Conservation (phyloP, 2,888 invertebrate species). For the Hipparchia semele region DNA sequence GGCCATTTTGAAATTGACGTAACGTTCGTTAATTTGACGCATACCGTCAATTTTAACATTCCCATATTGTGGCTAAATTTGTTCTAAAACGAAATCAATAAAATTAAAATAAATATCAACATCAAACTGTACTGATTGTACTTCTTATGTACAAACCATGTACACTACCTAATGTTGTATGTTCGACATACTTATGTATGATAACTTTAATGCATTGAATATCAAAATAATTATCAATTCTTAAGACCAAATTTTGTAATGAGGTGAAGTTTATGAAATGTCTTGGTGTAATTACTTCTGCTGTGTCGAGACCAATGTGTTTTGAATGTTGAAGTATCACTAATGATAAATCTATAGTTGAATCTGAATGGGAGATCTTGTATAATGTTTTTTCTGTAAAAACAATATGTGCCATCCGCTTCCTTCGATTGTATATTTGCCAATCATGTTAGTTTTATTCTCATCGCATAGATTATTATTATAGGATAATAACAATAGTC, state of each 20-base stretch:
- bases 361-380: constrained; percentile 58
- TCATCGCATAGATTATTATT: constrained; percentile 50
- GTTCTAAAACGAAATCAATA: constrained; percentile 64
- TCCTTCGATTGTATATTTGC: constrained; percentile 71
- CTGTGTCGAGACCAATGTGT: constrained; percentile 56
- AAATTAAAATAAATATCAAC: constrained; percentile 45
- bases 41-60: constrained; percentile 31
- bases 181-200: constrained; percentile 45
- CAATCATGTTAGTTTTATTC: constrained; percentile 46
- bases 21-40: constrained; percentile 16
- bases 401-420: constrained; percentile 77
- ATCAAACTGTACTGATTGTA: constrained; percentile 70
- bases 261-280: constrained; percentile 35
- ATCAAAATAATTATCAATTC: constrained; percentile 52
- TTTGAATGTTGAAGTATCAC: constrained; percentile 49
- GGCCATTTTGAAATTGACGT: constrained; percentile 23
- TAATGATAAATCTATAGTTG: constrained; percentile 45
- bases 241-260: constrained; percentile 70
- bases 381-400: constrained; percentile 57
- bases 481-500: constrained; percentile 43
- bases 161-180: constrained; percentile 51
- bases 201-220: constrained; percentile 47
- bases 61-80: constrained; percentile 69
- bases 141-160: constrained; percentile 63
- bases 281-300: constrained; percentile 39